These are phyloP conservation scores for Aplodontia rufa DNA, from an alignment of 2,113 vertebrate species.

Conservation along the genomic window DNA sequence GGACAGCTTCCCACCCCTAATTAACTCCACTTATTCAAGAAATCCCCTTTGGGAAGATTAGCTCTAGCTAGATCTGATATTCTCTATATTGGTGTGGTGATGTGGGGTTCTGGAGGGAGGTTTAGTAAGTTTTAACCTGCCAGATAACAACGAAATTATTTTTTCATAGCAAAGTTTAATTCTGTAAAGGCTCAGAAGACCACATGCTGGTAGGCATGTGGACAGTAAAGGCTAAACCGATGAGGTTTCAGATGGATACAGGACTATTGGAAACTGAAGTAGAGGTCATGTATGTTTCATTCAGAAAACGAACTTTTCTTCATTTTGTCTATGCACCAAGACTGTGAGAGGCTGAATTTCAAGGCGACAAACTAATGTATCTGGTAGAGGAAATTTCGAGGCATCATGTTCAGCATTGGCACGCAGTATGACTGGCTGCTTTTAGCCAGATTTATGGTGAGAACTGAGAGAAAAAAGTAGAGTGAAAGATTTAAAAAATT, in stretches of 20 bases:
- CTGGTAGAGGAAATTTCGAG: not conserved
- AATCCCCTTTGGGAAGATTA: not conserved
- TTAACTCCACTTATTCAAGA: not conserved
- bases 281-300: not conserved
- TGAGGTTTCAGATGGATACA: not conserved
- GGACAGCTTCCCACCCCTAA: accelerated
- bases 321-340: not conserved
- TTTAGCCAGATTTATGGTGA: not conserved
- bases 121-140: not conserved
- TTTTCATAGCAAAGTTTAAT: not conserved
- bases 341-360: not conserved
- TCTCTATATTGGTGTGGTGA: not conserved
- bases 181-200: not conserved
- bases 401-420: not conserved
- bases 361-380: not conserved
- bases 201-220: not conserved
- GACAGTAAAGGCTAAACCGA: not conserved
- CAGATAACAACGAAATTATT: not conserved
- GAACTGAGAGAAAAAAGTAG: not conserved
- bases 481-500: not conserved
- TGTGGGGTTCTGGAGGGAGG: not conserved
- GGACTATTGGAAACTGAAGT: not conserved
- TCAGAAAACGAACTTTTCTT: too few relatives aligned
- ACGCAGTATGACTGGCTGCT: not conserved
- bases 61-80: not conserved